phyloP scores from a whole-genome alignment of 2,888 invertebrate genomes.

The Pardosa pseudoannulata region DNA sequence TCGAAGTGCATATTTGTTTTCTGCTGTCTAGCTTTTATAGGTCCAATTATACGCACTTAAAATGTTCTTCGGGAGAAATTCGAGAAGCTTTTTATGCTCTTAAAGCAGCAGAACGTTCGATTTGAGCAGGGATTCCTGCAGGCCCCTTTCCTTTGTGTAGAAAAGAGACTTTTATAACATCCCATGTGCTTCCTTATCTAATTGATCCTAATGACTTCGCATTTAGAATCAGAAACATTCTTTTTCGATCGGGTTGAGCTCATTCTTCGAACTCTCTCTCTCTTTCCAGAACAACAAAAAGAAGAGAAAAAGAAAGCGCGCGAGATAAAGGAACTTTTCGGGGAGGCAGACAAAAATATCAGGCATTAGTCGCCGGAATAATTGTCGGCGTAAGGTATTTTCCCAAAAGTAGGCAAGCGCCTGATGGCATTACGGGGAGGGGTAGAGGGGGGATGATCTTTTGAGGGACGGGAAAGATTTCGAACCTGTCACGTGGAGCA shows the following conservation, averaged over 20 bases:
- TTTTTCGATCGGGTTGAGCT: neutral
- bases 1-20: neutral
- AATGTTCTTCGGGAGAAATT: neutral
- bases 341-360: constrained; percentile 5
- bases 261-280: neutral
- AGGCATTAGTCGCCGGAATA: constrained; percentile 21
- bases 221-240: constrained; percentile 7
- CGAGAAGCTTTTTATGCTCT: neutral
- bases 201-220: constrained; percentile 47
- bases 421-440: constrained; percentile 12
- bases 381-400: constrained; percentile 47
- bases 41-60: neutral
- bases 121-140: too few relatives aligned
- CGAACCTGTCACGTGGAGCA: constrained; percentile 23
- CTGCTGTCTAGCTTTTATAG: neutral
- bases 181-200: constrained; percentile 15
- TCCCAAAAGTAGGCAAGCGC: neutral
- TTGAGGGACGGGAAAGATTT: neutral
- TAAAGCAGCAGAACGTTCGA: neutral
- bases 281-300: neutral
- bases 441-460: neutral
- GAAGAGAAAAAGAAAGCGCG: neutral
- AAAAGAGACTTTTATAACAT: neutral
- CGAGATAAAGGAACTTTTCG: neutral
- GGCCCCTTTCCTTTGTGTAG: neutral